Conservation (phyloP, 2,888 invertebrate genomes). For the Empis livida region DNA sequence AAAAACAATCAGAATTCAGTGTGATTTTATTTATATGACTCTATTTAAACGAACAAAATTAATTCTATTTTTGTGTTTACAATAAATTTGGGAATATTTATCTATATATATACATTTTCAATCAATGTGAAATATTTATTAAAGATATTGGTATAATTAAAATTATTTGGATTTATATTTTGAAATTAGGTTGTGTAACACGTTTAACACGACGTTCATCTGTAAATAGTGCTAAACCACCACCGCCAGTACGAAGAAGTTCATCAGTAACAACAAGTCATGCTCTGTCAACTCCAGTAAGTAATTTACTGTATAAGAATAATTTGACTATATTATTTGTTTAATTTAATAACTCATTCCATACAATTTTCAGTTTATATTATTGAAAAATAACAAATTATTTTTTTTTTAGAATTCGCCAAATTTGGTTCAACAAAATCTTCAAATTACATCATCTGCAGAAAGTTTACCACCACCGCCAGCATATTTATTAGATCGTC, state of each 20-base stretch:
- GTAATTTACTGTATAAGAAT: conserved; percentile 10
- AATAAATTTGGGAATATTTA: conserved; percentile 4
- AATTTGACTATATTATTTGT: not conserved
- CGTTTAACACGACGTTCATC: conserved; percentile 35
- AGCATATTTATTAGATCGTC: conserved; percentile 30
- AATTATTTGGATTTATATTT: not conserved
- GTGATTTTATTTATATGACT: not conserved
- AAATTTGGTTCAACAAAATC: conserved; percentile 21
- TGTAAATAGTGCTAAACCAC: conserved; percentile 47
- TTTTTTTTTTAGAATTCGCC: conserved; percentile 13
- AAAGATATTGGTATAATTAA: too few relatives aligned
- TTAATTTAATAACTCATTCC: not conserved
- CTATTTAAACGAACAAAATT: too few relatives aligned
- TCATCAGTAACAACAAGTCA: conserved; percentile 44
- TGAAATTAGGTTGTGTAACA: conserved; percentile 22
- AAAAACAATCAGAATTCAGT: not conserved
- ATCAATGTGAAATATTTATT: not conserved
- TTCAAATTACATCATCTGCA: conserved; percentile 24
- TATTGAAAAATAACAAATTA: too few relatives aligned
- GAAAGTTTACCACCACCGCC: conserved; percentile 36
- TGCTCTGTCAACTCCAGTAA: conserved; percentile 28
- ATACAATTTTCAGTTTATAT: too few relatives aligned
- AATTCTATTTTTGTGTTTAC: not conserved
- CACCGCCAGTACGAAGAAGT: conserved; percentile 72
- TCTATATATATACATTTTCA: conserved; percentile 5